Conservation (phyloP, 2,888 invertebrate species). For the Chrysolina haemoptera region DNA sequence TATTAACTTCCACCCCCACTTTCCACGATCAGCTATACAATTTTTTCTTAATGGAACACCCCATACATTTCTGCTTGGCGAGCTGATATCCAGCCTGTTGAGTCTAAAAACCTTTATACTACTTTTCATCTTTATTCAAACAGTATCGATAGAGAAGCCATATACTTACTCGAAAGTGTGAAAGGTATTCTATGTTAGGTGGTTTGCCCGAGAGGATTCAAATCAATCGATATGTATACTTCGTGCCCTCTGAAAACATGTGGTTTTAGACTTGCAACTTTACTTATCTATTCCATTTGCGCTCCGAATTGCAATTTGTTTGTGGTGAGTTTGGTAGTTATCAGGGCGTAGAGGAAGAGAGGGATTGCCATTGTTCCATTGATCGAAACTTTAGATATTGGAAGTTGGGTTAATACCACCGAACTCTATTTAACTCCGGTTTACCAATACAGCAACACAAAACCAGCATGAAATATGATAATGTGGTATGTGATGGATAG, state of each 20-base stretch:
- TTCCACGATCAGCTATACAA: too few species aligned
- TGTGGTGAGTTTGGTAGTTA: background rate
- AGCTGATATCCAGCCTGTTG: too few species aligned
- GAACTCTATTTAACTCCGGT: background rate
- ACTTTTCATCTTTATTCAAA: too few species aligned
- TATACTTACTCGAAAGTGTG: background rate
- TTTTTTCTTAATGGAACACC: too few species aligned
- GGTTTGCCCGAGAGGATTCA: background rate
- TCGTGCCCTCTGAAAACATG: background rate
- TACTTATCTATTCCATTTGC: slow-evolving; percentile 14
- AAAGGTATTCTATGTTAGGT: background rate
- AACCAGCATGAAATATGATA: too few species aligned
- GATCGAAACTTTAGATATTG: background rate
- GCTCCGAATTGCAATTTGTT: background rate
- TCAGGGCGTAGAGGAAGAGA: background rate
- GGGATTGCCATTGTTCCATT: background rate
- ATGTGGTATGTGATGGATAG: too few species aligned
- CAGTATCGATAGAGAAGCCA: background rate
- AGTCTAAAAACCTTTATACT: too few species aligned
- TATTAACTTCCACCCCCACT: too few species aligned
- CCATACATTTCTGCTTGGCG: too few species aligned
- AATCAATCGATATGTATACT: background rate
- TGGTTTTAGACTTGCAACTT: background rate
- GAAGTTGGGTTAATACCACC: background rate
- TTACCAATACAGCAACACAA: too few species aligned